Evolutionary conservation across 2,797 vertebrate genomes (phyloP).

Genomic region (Bradypodion ventrale): DNA sequence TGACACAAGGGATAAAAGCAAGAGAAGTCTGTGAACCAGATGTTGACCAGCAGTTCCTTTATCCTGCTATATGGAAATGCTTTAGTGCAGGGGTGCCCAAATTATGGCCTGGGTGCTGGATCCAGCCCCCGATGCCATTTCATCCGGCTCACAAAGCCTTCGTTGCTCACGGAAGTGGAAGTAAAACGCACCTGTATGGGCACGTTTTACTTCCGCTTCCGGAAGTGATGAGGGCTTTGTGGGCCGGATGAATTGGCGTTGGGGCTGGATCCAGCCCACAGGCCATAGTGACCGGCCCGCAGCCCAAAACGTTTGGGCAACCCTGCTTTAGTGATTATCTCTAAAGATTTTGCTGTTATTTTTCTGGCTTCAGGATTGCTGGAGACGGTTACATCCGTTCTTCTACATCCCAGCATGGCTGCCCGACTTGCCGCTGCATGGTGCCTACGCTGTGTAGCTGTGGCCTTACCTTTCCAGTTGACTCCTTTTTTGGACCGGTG

Average conservation of each 20-base stretch:
- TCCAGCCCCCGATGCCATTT: too few relatives aligned
- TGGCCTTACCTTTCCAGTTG: slow-evolving; percentile 94
- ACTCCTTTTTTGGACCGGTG: slow-evolving; percentile 94
- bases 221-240: too few relatives aligned
- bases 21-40: neutral
- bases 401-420: slow-evolving; percentile 98
- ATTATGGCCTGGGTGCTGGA: too few relatives aligned
- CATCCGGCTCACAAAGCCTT: too few relatives aligned
- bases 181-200: too few relatives aligned
- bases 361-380: slow-evolving; percentile 82
- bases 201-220: too few relatives aligned
- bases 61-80: neutral
- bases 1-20: neutral
- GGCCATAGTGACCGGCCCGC: too few relatives aligned
- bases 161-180: too few relatives aligned
- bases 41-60: neutral
- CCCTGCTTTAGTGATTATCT: neutral
- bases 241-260: too few relatives aligned
- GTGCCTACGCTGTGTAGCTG: slow-evolving; percentile 95
- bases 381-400: slow-evolving; percentile 94
- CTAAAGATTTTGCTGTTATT: neutral
- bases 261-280: too few relatives aligned
- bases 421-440: slow-evolving; percentile 94
- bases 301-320: too few relatives aligned
- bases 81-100: too few relatives aligned